A percentile compares a stretch with the other conserved stretches of the same genome.
Evolutionary conservation across 2,797 vertebrate species (phyloP).

Genomic region (Esox masquinongy): DNA sequence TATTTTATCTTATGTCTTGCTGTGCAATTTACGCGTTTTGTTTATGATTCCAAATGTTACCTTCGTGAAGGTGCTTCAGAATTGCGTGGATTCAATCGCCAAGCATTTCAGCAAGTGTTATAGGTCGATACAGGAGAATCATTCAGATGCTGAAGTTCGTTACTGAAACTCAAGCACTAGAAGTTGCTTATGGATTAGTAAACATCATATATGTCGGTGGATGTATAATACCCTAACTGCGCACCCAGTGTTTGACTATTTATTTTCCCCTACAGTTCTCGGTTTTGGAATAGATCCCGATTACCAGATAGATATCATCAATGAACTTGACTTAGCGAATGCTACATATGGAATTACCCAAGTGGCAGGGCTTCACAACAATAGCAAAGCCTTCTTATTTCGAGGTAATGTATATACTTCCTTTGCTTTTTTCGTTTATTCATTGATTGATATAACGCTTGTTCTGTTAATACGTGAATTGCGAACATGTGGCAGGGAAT

Average conservation of each 20-base stretch:
- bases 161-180: neutral
- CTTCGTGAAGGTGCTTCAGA: neutral
- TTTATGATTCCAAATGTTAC: neutral
- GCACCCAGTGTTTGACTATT: neutral
- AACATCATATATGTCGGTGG: neutral
- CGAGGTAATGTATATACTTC: constrained; percentile 79
- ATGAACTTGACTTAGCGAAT: constrained; percentile 89
- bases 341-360: constrained; percentile 88
- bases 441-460: neutral
- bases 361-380: constrained; percentile 89
- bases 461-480: neutral
- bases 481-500: neutral
- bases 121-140: neutral
- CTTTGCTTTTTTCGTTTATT: neutral
- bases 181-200: neutral
- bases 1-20: neutral
- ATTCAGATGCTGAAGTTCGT: neutral
- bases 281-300: constrained; percentile 87
- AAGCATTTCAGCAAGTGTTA: neutral
- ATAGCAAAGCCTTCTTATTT: constrained; percentile 93
- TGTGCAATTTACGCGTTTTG: neutral
- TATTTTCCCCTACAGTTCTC: constrained; percentile 69
- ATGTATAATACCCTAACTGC: neutral
- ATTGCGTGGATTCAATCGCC: neutral
- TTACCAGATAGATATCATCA: constrained; percentile 90